phyloP scores from a whole-genome alignment of 2,888 invertebrate genomes.

The Mesoligia furuncula region DNA sequence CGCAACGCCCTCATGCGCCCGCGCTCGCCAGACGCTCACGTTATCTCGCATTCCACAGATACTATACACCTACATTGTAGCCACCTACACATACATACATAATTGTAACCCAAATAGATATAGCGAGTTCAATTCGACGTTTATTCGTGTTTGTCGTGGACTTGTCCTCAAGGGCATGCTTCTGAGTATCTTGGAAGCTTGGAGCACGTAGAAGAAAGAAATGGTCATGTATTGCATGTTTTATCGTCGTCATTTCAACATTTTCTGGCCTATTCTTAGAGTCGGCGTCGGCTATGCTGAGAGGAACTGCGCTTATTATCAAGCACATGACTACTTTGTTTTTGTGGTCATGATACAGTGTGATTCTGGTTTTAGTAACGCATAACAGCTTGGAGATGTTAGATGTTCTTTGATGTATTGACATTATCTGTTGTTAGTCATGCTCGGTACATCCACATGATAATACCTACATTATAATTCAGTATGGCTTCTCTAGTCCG shows the following conservation, averaged over 20 bases:
- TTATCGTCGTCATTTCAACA: slow-evolving; percentile 32
- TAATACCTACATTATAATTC: slow-evolving; percentile 3
- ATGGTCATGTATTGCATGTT: slow-evolving; percentile 46
- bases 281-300: slow-evolving; percentile 35
- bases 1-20: slow-evolving; percentile 70
- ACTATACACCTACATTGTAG: slow-evolving; percentile 71
- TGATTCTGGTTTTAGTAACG: slow-evolving; percentile 16
- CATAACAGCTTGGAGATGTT: slow-evolving; percentile 6
- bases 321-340: slow-evolving; percentile 19
- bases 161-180: slow-evolving; percentile 56
- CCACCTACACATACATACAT: slow-evolving; percentile 67
- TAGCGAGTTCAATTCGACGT: slow-evolving; percentile 48
- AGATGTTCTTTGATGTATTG: slow-evolving; percentile 10
- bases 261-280: slow-evolving; percentile 35
- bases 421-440: slow-evolving; percentile 3
- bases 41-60: slow-evolving; percentile 71
- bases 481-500: slow-evolving; percentile 13
- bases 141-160: slow-evolving; percentile 47
- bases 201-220: slow-evolving; percentile 38
- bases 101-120: slow-evolving; percentile 70
- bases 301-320: slow-evolving; percentile 41
- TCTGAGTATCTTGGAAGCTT: slow-evolving; percentile 23
- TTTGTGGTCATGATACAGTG: slow-evolving; percentile 2
- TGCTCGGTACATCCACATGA: background rate
- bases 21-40: slow-evolving; percentile 72